Base-by-base conservation (phyloP, 2,888 invertebrate species). In the Athalia rosae region DNA sequence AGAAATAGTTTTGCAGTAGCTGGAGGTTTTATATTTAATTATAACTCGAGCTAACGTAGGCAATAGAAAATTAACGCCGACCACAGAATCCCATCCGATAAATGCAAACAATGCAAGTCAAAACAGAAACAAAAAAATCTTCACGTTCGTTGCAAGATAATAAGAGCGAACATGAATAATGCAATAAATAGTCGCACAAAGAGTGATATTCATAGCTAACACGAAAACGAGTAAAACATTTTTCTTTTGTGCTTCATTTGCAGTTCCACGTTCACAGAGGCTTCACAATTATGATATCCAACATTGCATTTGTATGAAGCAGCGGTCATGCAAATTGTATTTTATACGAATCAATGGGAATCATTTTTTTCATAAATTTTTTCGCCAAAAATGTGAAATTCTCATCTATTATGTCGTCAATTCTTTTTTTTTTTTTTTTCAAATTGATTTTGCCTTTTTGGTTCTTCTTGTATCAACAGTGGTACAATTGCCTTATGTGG, bases 21-120 rank as follows among this genome's bases (percentile, higher is more conserved):
- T 63, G 9, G 11, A 50, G 0, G 28, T 28, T 28, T 28, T 28
- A 28, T 28, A 1, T 28, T 28, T 28, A 15, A 50, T 28, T 50
- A 50, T 48, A 8, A 47, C 13, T 59, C 11, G 59, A 59, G 13
- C 13, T 13, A 67, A 45, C 43, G 4, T 4, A 56, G 4, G 13
- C 4, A 9, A 58, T 9, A 61, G 8, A 61, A 41, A 53, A 11
- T 11, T 4, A 7, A 4, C 11, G n/a, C 71, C 71, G 71, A 71
- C 45, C 71, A 71, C 71, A 71, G 71, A 45, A 43, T 71, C 71
- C 71, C 71, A 71, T 71, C 58, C 8, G 43, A 45, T 58, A 56
- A 58, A 45, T 56, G 15, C 58, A 71, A 71, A 45, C 56, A 9
- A 43, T 43, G 56, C 8, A 43, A 8, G 9, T 13, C 61, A 71